Percentiles rank a stretch among this genome's conserved stretches.
phyloP scores from a whole-genome alignment of 2,797 vertebrate species.

The Selene dorsalis region DNA sequence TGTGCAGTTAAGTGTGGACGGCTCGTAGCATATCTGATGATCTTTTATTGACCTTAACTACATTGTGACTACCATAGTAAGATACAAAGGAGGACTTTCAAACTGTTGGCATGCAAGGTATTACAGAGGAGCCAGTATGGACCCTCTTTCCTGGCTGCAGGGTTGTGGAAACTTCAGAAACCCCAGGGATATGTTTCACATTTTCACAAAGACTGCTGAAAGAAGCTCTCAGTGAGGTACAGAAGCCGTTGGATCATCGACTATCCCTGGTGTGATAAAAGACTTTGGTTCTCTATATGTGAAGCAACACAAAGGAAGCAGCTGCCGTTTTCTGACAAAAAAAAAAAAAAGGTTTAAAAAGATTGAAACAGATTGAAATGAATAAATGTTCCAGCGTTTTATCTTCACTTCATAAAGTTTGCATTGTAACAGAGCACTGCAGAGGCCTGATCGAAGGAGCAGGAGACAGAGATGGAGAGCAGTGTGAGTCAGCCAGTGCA shows the following conservation, averaged over 20 bases:
- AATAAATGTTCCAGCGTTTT: neutral
- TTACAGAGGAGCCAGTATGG: too few species aligned
- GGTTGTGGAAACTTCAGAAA: neutral
- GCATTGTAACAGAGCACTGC: neutral
- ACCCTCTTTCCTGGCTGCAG: too few species aligned
- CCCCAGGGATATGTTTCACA: neutral
- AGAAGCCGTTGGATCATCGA: neutral
- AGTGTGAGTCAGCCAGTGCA: constrained; percentile 34
- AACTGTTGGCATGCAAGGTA: neutral
- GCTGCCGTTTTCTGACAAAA: neutral
- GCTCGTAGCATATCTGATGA: neutral
- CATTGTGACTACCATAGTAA: neutral
- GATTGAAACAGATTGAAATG: neutral
- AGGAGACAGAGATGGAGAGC: constrained; percentile 18
- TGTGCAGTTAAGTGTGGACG: neutral
- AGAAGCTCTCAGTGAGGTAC: neutral
- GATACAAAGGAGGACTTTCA: neutral
- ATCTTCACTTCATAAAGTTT: constrained; percentile 5
- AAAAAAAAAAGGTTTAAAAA: neutral
- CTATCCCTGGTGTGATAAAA: neutral
- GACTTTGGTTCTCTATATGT: neutral
- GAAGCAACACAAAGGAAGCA: neutral
- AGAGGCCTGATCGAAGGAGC: constrained; percentile 29
- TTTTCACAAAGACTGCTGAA: neutral
- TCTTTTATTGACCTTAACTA: neutral